phyloP scores from a whole-genome alignment of 1,140 invertebrate genomes.

The Drosophila oshimai region DNA sequence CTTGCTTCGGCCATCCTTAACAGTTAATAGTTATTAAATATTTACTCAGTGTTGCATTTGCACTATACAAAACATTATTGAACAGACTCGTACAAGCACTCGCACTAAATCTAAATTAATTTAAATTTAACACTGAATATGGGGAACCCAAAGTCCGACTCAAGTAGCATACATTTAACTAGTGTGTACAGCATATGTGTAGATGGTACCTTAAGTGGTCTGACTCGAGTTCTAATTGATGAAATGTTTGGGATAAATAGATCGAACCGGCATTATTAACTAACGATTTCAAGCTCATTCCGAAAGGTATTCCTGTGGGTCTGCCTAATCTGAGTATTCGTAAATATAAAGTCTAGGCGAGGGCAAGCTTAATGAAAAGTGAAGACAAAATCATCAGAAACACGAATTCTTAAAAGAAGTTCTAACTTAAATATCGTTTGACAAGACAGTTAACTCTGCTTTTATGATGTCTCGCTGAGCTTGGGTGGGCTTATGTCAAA shows the following conservation, averaged over 20 bases:
- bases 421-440: conserved; percentile 21
- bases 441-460: conserved; percentile 24
- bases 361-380: conserved; percentile 15
- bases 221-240: conserved; percentile 45
- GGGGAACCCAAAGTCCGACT: conserved; percentile 52
- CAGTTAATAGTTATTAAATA: conserved; percentile 42
- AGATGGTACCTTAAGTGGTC: conserved; percentile 35
- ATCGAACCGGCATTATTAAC: conserved; percentile 1
- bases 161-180: conserved; percentile 35
- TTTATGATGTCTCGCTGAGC: background rate
- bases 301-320: background rate
- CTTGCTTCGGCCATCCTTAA: conserved; percentile 18
- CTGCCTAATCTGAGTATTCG: background rate
- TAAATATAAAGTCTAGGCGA: background rate
- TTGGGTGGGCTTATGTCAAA: background rate
- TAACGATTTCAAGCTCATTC: background rate
- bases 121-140: conserved; percentile 53
- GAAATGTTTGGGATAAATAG: conserved; percentile 47
- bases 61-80: conserved; percentile 27
- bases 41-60: conserved; percentile 36
- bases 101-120: conserved; percentile 46
- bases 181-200: conserved; percentile 22
- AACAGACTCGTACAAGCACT: conserved; percentile 9
- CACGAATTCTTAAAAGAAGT: background rate
- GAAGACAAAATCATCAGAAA: background rate